Evolutionary conservation across 35 echinoderm and acorn worm genomes (phyloP), one percentile per base, ranked within the genome.

Genomic region (Heliocidaris erythrogramma): DNA sequence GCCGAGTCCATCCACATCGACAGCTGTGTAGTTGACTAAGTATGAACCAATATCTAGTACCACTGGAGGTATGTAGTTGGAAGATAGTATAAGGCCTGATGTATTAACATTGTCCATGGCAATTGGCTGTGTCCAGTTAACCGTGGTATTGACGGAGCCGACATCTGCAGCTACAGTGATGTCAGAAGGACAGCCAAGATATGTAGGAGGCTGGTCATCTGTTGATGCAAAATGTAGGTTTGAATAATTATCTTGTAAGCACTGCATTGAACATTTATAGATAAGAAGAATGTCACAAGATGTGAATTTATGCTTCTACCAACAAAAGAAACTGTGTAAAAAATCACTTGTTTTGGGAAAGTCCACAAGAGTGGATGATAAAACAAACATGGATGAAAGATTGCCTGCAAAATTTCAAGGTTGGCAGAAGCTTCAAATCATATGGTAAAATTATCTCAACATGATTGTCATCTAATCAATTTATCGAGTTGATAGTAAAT

Each of bases 11-110:
- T 18, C 29, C 29, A 49, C 48, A 86, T 96, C 92, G 12, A 86
- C 85, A 2, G 95, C 95, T n/a, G 90, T 96, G 49, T 96, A 96
- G 49, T 93, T 96, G n/a, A 96, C 85, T 9, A 94, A 42, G 11
- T 59, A 47, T 4, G 21, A 59, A 16, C 95, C 95, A 11, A 96
- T 30, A 30, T 5, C 13, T 1, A 96, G 59, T 9, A 47, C 35
- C 16, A 48, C 16, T 24, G 69, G 95, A 12, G 92, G 61, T n/a
- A 32, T 5, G 47, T 88, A 32, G 59, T 61, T 95, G 32, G 88
- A 24, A 27, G 11, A 92, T 32, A 59, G n/a, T 2, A 48, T 12
- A 9, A 95, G 47, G 48, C 13, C 50, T 18, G 35, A 14, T 31
- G 42, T 21, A 32, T 69, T 47, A 13, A 95, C 24, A 30, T 95